Base-by-base conservation (phyloP, 2,888 invertebrate species). In the Tricholauxania praeusta region DNA sequence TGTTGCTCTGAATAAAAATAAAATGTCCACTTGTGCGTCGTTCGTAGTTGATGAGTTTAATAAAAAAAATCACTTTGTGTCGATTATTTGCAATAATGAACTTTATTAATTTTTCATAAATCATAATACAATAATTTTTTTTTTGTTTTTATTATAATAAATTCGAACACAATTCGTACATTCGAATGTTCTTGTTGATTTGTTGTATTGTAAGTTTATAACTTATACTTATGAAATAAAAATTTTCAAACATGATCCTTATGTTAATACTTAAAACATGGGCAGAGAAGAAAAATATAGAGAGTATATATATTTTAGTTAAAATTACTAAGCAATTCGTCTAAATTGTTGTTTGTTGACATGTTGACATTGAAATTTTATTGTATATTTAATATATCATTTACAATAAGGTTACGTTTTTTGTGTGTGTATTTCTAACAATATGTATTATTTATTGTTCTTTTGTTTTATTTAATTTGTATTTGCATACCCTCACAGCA, bases 91-190 rank as follows among this genome's bases (percentile, higher is more conserved):
- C 59, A 32, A 28, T 68, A 49, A 57, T 68, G 51, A 68, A 59
- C 68, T 68, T 68, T 65, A 65, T 65, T 64, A 14, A 64, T 62
- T 64, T 64, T 65, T 49, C 65, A 52, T 65, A 65, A 65, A 52
- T 65, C 65, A 65, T 39, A 39, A 39, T 65, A 65, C 49, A 59
- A 59, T 59, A 59, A 49, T 64, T 19, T 48, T 63, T 48, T 12
- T 22, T 48, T 17, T 53, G 7, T 39, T 68, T 68, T 6, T 7
- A 57, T 48, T 55, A 47, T 22, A 59, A 28, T 63, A 70, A 62
- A 70, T 70, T 70, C 70, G 62, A 70, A 70, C 63, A 70, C 70
- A 70, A 70, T 52, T 70, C 70, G 70, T 53, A 70, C 19, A 62
- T 19, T 62, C 62, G 53, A 70, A 70, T 57, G 22, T 52, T 57